Base-by-base conservation (phyloP, 2,888 invertebrate genomes). In the Diaphora mendica region DNA sequence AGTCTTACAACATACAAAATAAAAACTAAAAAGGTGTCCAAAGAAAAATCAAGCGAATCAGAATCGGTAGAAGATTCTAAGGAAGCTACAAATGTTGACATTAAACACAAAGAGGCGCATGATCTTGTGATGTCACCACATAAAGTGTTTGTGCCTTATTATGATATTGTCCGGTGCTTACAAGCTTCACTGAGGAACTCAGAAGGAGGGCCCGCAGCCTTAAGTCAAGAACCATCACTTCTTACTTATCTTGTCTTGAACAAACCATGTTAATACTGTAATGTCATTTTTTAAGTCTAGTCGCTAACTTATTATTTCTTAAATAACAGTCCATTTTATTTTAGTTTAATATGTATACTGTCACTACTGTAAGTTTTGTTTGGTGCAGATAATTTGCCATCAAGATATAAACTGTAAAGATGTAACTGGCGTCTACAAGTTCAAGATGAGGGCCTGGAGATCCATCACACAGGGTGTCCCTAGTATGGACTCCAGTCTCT, bases 181-280 rank as follows among this genome's bases (percentile, higher is more conserved):
- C 90, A 93, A 84, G 81, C 91, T 62, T 90, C 92, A 20, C 83
- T 92, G 51, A 85, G 72, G 26, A 85, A 82, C 77, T 79, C 80
- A 30, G 78, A 84, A 33, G 82, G 78, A 33, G 78, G 78, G 3
- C 84, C 83, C 30, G 77, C 74, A 13, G 77, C 82, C 7, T 71
- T 81, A 17, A 84, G 79, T 71, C 80, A 82, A 35, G 79, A 82
- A 62, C 77, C 79, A 20, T 93, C 95, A 17, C 92, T 95, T 1
- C 82, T 95, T 17, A 92, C 94, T 0, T 95, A 95, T 78, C 90
- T 95, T 68, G 79, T 95, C 23, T 83, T 95, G 20, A 88, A 89
- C 82, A 87, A 89, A 77, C 87, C 90, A 51, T 90, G 91, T 85
- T 90, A 90, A 88, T 59, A 67, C 62, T 74, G 17, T 62, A 3